A percentile compares a stretch with the other conserved stretches of the same genome.
Conservation (phyloP, 2,888 invertebrate genomes). For the Eupithecia pulchellata region DNA sequence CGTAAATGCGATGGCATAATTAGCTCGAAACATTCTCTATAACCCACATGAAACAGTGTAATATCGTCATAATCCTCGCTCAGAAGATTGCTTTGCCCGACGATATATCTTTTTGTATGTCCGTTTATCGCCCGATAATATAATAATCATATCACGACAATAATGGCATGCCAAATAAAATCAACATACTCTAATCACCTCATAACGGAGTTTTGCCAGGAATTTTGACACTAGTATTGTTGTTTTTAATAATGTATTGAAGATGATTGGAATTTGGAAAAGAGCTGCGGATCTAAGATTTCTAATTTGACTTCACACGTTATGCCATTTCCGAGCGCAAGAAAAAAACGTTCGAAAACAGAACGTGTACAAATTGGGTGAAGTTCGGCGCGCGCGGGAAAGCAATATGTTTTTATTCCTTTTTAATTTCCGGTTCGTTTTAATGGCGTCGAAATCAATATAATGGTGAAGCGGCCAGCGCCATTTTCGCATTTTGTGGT, state of each 20-base stretch:
- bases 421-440: constrained; percentile 84
- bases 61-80: constrained; percentile 74
- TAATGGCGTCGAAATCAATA: constrained; percentile 85
- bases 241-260: too few species aligned
- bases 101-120: constrained; percentile 82
- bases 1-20: constrained; percentile 55
- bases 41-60: constrained; percentile 77
- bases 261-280: constrained; percentile 25
- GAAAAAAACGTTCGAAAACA: constrained; percentile 72
- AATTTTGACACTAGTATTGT: too few species aligned
- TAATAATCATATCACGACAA: constrained; percentile 84
- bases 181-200: constrained; percentile 73
- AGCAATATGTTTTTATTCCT: constrained; percentile 85
- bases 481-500: constrained; percentile 82
- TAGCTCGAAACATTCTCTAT: constrained; percentile 66
- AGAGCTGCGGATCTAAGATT: constrained; percentile 53
- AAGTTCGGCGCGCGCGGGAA: constrained; percentile 82
- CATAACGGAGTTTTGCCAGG: constrained; percentile 50
- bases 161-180: constrained; percentile 84
- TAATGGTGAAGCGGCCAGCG: constrained; percentile 78
- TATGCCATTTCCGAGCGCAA: constrained; percentile 56
- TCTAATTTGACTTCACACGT: constrained; percentile 31
- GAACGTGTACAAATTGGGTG: constrained; percentile 82
- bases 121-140: constrained; percentile 83
- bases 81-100: constrained; percentile 75